Evolutionary conservation across 2,797 vertebrate species (phyloP).

Genomic region (Rhynchonycteris naso): DNA sequence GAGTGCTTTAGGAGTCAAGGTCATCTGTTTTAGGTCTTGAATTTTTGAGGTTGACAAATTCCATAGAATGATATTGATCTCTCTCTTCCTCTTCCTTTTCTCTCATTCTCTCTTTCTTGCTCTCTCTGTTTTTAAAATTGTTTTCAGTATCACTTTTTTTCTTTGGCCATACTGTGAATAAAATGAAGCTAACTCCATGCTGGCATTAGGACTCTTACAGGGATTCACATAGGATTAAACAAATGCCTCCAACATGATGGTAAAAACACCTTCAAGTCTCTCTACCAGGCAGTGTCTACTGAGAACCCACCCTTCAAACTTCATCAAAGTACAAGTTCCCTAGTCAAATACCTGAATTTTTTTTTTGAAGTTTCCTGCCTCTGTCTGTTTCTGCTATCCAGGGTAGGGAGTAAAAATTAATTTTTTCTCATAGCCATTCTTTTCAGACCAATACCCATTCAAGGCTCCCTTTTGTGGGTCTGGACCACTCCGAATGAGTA

Average conservation of each 20-base stretch:
- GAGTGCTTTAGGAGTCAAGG: neutral
- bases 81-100: neutral
- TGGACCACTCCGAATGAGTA: neutral
- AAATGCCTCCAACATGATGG: neutral
- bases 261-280: neutral
- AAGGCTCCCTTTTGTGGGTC: neutral
- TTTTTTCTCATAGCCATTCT: neutral
- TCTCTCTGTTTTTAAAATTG: neutral
- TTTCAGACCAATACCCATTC: neutral
- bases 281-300: neutral
- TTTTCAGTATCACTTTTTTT: slow-evolving; percentile 48
- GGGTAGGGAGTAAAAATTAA: neutral
- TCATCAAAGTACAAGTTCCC: neutral
- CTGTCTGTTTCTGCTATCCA: neutral
- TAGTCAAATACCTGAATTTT: neutral
- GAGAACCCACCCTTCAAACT: neutral
- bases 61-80: neutral
- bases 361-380: neutral
- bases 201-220: neutral
- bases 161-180: slow-evolving; percentile 10
- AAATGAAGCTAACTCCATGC: neutral
- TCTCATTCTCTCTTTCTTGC: neutral
- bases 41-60: neutral
- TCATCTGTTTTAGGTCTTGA: slow-evolving; percentile 1
- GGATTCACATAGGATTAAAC: neutral